Percentiles rank a stretch among this genome's conserved stretches.
Conservation (phyloP, 2,888 invertebrate species). For the Pachydiplax longipennis region DNA sequence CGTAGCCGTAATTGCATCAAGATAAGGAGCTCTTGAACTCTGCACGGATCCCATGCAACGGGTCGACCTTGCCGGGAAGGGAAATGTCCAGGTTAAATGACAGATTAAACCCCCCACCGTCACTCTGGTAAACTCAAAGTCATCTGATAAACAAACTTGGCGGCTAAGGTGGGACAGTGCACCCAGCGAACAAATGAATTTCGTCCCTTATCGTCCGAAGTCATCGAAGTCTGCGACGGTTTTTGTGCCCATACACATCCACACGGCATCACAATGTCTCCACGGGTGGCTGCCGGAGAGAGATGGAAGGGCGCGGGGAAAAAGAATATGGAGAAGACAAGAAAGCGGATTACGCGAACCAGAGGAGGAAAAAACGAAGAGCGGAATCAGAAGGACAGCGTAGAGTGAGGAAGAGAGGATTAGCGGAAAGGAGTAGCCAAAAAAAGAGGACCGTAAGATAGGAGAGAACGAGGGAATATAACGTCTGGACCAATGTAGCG, state of each 20-base stretch:
- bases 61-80: conserved; percentile 2
- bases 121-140: conserved; percentile 31
- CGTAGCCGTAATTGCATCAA: conserved; percentile 7
- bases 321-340: background rate
- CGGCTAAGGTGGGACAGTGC: background rate
- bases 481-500: background rate
- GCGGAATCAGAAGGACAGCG: background rate
- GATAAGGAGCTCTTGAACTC: background rate
- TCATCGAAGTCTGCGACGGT: conserved; percentile 31
- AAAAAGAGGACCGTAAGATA: background rate
- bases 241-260: conserved; percentile 28
- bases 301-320: background rate
- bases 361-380: background rate
- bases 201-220: background rate
- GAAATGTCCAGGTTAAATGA: background rate
- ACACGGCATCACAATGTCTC: background rate
- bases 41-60: background rate
- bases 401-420: background rate
- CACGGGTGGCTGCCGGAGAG: conserved; percentile 15
- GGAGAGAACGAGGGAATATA: background rate
- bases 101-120: conserved; percentile 18
- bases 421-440: background rate
- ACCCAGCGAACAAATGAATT: conserved; percentile 28
- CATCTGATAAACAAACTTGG: conserved; percentile 31
- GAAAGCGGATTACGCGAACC: conserved; percentile 8